These are phyloP conservation scores for Callopanchax toddi DNA, from an alignment of 2,113 vertebrate genomes.

Conservation along the genomic window DNA sequence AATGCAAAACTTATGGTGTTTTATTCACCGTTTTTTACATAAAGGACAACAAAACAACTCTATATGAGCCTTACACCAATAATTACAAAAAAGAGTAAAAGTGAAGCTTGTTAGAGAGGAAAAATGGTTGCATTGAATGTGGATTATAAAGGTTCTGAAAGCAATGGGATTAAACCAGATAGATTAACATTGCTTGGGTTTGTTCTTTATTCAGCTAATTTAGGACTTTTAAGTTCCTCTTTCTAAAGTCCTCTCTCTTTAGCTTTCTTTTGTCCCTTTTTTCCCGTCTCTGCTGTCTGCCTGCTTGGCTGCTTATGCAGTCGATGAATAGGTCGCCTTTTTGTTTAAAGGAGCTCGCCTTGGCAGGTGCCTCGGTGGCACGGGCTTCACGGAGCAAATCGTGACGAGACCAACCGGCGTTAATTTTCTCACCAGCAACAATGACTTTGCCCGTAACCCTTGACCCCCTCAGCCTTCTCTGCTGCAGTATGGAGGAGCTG, in stretches of 20 bases:
- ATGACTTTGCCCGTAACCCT: constrained; percentile 58
- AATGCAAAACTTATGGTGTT: constrained; percentile 20
- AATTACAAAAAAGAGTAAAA: constrained; percentile 60
- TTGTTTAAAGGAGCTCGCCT: constrained; percentile 58
- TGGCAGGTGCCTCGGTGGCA: constrained; percentile 65
- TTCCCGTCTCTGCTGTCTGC: constrained; percentile 39
- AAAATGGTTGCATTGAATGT: constrained; percentile 77
- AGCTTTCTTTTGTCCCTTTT: constrained; percentile 57
- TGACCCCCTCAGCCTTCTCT: constrained; percentile 49
- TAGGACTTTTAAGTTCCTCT: constrained; percentile 70
- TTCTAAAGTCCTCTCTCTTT: constrained; percentile 63
- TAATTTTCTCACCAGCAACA: constrained; percentile 67
- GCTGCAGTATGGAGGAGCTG: constrained; percentile 53
- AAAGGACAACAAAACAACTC: constrained; percentile 53
- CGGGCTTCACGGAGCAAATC: constrained; percentile 44
- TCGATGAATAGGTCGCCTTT: constrained; percentile 68
- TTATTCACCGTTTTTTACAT: constrained; percentile 42
- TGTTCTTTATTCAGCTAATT: constrained; percentile 78
- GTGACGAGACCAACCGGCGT: constrained; percentile 61
- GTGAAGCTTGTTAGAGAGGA: constrained; percentile 72
- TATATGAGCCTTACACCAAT: constrained; percentile 36
- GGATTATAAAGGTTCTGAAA: constrained; percentile 75
- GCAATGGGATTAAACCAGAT: constrained; percentile 78
- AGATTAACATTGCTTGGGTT: constrained; percentile 77
- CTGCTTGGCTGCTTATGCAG: constrained; percentile 62